Evolutionary conservation across 2,113 vertebrate species (phyloP), one percentile per base, ranked within the genome.

Genomic region (Daubentonia madagascariensis): DNA sequence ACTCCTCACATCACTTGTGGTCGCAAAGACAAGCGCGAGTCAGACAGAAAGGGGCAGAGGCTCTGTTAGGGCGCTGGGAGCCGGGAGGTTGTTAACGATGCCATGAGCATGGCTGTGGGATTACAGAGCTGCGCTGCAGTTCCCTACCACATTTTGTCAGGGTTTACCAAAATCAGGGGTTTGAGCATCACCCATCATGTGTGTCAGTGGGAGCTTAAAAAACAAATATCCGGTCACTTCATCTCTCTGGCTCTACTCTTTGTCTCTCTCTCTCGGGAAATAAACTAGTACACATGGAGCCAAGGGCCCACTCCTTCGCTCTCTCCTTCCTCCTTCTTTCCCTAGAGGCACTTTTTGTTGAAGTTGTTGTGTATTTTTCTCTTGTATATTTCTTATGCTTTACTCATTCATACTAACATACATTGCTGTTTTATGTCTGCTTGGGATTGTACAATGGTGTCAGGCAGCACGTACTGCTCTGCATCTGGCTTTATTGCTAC

Each of bases 71-170:
- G 37, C 13, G 0, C 76, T 35, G 28, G 18, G 28, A 57, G 3
- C 28, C 0, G 14, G 32, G 12, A 30, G 25, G 23, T 8, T 8
- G 1, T 13, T 37, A 3, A 9, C 1, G 17, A 22, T 14, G 30
- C 14, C 61, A 1, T 4, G 32, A 50, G 35, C 16, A 50, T 20
- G 43, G 75, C 13, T 48, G 32, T 13, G 37, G 25, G 30, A 2
- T n/a, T 6, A 1, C 8, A 32, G 50, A 40, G 13, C 10, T 6
- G 13, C 7, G 40, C 48, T 40, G 18, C 17, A 3, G 7, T 16
- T 54, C 18, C 22, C 17, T 14, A 50, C 30, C 2, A 2, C 11
- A 10, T n/a, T 16, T n/a, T 8, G 22, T 63, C 18, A 54, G 40
- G 0, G 30, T 84, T 57, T 63, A 48, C 57, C 54, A 78, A 43